Conservation (phyloP, 2,888 invertebrate genomes). For the Ferrisia virgata region DNA sequence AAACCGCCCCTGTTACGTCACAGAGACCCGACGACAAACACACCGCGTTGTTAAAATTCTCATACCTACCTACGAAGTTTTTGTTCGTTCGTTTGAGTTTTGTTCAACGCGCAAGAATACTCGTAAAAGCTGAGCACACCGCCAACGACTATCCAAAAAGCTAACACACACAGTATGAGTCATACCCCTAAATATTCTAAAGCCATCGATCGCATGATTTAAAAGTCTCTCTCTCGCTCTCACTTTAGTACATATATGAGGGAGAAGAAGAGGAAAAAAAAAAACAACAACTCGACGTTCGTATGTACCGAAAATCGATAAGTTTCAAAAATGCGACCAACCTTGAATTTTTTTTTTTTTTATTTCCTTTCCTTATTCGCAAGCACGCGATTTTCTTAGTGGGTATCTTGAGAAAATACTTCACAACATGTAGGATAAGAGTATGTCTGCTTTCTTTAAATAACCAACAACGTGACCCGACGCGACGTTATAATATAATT, state of each 20-base stretch:
- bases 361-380: not conserved
- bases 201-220: constrained; percentile 30
- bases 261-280: too few relatives aligned
- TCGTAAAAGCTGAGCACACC: constrained; percentile 5
- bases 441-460: not conserved
- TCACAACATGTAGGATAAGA: not conserved
- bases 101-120: constrained; percentile 2
- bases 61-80: too few relatives aligned
- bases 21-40: not conserved
- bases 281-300: not conserved
- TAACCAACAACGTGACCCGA: not conserved
- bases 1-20: not conserved
- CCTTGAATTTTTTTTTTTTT: not conserved
- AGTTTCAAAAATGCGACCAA: not conserved
- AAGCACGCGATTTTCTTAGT: not conserved
- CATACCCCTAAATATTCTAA: not conserved
- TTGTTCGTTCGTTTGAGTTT: too few relatives aligned
- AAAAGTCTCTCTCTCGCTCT: not conserved
- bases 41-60: not conserved
- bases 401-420: not conserved
- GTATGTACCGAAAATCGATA: not conserved
- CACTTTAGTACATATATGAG: not conserved
- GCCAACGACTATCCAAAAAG: not conserved
- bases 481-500: not conserved
- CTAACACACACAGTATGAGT: not conserved